phyloP scores from a whole-genome alignment of 2,113 vertebrate species.

The Spilogale gracilis region DNA sequence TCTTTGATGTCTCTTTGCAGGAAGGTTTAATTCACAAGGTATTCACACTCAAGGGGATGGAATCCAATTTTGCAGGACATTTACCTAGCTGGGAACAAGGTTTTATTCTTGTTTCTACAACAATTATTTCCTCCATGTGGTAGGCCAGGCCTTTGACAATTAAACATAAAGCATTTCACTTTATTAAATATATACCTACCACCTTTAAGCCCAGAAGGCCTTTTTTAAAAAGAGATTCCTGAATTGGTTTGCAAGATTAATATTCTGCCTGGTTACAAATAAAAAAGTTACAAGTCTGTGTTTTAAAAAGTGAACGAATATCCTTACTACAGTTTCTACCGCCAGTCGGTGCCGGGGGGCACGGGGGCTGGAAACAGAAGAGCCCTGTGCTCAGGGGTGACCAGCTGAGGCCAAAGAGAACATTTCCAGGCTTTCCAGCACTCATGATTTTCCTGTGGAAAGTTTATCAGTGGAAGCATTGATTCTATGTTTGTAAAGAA shows the following conservation, averaged over 20 bases:
- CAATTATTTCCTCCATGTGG: not conserved
- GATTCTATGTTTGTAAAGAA: constrained; percentile 12
- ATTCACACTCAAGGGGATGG: not conserved
- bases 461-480: not conserved
- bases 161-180: not conserved
- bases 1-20: not conserved
- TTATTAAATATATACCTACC: not conserved
- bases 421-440: fast-evolving
- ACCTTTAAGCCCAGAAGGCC: constrained; percentile 10
- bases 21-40: not conserved
- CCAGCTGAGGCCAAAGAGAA: not conserved
- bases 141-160: not conserved
- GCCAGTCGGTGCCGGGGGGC: not conserved
- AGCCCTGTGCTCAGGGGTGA: fast-evolving
- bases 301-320: constrained; percentile 8
- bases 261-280: constrained; percentile 49
- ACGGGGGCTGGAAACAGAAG: not conserved
- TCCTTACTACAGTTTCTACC: not conserved
- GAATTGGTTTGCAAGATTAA: constrained; percentile 47
- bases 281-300: not conserved
- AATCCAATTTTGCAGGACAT: constrained; percentile 14
- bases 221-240: constrained; percentile 19
- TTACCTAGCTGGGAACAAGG: not conserved
- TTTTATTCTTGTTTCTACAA: not conserved
- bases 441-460: not conserved